These are phyloP conservation scores for Ictalurus furcatus DNA, from an alignment of 2,113 vertebrate genomes.

Conservation along the genomic window DNA sequence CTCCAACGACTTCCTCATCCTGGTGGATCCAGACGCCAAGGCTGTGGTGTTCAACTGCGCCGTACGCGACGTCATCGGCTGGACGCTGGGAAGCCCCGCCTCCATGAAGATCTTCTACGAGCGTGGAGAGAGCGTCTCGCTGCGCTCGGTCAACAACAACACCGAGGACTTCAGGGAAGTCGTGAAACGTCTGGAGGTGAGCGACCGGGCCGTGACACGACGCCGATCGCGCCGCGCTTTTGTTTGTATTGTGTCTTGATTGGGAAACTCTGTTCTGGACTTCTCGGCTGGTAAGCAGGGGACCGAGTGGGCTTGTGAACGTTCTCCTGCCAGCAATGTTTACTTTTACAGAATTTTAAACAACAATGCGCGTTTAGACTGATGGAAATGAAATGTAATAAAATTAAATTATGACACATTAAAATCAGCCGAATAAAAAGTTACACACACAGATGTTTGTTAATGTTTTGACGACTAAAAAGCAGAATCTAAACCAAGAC, in stretches of 20 bases:
- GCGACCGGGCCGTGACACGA: conserved; percentile 32
- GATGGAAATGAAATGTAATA: not conserved
- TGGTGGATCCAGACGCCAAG: conserved; percentile 91
- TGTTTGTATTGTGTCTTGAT: not conserved
- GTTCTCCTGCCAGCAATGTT: not conserved
- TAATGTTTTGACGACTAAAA: not conserved
- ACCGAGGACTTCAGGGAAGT: conserved; percentile 96
- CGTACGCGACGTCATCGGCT: conserved; percentile 93
- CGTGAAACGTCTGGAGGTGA: conserved; percentile 93
- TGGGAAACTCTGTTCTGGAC: not conserved
- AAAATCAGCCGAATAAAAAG: not conserved
- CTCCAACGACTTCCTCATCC: conserved; percentile 91
- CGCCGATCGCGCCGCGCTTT: not conserved
- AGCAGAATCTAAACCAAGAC: not conserved
- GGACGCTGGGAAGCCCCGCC: conserved; percentile 86
- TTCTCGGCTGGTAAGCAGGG: not conserved
- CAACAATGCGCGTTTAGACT: not conserved
- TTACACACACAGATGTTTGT: not conserved
- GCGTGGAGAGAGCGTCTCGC: conserved; percentile 86
- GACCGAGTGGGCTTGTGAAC: not conserved
- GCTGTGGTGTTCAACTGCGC: conserved; percentile 95
- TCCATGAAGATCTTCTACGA: conserved; percentile 95
- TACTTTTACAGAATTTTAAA: not conserved
- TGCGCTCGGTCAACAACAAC: conserved; percentile 87
- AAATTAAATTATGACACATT: not conserved